Evolutionary conservation across 2,797 vertebrate species (phyloP), one percentile per base, ranked within the genome.

Genomic region (Myotis pilosus): DNA sequence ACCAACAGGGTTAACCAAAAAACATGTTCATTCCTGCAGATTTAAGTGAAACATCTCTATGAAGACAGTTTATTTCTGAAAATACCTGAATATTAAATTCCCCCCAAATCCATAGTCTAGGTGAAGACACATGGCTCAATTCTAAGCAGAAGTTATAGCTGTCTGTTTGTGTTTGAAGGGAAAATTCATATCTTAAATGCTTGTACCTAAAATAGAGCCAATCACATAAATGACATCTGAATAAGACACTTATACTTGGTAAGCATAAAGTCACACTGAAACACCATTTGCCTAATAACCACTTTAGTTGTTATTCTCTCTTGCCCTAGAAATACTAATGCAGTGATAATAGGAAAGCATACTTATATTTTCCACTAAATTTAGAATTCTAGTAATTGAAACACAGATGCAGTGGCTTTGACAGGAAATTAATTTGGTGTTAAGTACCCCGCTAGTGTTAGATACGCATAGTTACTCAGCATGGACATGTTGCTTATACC

Each of bases 241-340:
- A 95, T 87, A 95, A 93, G 82, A 93, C 53, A 87, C 49, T 95
- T 94, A 55, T 22, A 91, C 92, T 97, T 95, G 93, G 95, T 88
- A 94, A 96, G 94, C 92, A 95, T 95, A 95, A 93, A 96, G 96
- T 96, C 85, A 92, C 82, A 66, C 71, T 92, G 88, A 89, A 95
- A 97, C 91, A 78, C 69, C 68, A 92, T 89, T 95, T 96, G 30
- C 87, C 87, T 97, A 95, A 97, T 97, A 97, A 89, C 93, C 87
- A 94, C 82, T 96, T 95, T 89, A 93, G 90, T 92, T 96, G 79
- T 97, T 97, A 87, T 96, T 94, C 44, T 92, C 96, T 79, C 79
- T 96, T 96, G 85, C 91, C 85, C 92, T 95, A 85, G 96, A 97
- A 97, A 97, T 96, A 88, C 81, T 97, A 97, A 94, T 96, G 94